A percentile compares a stretch with the other conserved stretches of the same genome.
Conservation (phyloP, 2,888 invertebrate species). For the Rhabditoides inermis region DNA sequence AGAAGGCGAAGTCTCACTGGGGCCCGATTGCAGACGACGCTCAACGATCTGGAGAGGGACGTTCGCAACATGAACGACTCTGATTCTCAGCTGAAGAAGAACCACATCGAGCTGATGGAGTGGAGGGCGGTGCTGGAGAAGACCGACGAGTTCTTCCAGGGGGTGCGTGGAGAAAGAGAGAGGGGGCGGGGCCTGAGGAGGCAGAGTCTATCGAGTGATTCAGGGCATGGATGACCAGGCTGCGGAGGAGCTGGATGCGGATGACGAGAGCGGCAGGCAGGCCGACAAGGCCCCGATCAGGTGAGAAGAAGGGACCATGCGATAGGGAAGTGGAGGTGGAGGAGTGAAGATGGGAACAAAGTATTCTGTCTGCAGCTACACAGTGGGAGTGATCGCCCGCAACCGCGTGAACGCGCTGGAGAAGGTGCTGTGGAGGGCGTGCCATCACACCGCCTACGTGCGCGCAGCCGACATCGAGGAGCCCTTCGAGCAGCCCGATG, state of each 20-base stretch:
- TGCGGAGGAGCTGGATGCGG: slow-evolving; percentile 29
- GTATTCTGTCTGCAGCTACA: slow-evolving; percentile 65
- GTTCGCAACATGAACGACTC: slow-evolving; percentile 49
- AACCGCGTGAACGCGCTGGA: slow-evolving; percentile 91
- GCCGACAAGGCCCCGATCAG: slow-evolving; percentile 27
- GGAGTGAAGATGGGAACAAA: background rate
- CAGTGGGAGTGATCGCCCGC: slow-evolving; percentile 88
- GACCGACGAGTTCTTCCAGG: slow-evolving; percentile 50
- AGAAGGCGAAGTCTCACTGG: no score
- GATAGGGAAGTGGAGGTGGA: background rate
- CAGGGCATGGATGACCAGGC: slow-evolving; percentile 35
- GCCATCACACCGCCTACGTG: slow-evolving; percentile 73
- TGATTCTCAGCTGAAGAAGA: slow-evolving; percentile 44
- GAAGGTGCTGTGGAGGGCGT: slow-evolving; percentile 93
- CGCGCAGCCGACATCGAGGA: slow-evolving; percentile 74
- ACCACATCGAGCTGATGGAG: slow-evolving; percentile 47
- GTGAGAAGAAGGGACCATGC: slow-evolving; percentile 8
- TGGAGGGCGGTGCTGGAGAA: slow-evolving; percentile 49
- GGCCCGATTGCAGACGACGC: slow-evolving; percentile 25
- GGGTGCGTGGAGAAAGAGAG: slow-evolving; percentile 16
- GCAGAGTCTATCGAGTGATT: background rate
- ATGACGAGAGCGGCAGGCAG: slow-evolving; percentile 15
- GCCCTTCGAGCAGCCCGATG: slow-evolving; percentile 73
- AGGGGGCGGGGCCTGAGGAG: background rate
- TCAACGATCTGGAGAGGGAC: slow-evolving; percentile 48